Conservation (phyloP, 92 coral and sea anemone species). For the Paramuricea clavata region DNA sequence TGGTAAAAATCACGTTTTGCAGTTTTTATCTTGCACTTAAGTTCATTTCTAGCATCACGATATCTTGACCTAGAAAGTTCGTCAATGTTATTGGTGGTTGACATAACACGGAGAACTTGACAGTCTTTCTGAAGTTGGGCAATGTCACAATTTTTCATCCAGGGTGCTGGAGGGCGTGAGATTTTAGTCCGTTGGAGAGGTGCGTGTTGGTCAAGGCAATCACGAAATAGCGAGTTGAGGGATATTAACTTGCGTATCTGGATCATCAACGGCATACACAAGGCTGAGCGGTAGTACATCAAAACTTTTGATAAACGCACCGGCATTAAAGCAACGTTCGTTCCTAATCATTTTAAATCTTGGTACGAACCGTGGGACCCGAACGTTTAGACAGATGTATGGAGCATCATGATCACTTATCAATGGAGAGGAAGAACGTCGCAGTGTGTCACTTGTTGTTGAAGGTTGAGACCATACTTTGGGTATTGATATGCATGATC, state of each 20-base stretch:
- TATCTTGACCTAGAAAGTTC: neutral
- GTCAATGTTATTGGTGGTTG: neutral
- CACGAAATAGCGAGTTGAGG: slow-evolving; percentile 39
- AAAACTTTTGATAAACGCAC: slow-evolving; percentile 22
- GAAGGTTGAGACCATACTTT: too few species aligned
- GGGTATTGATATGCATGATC: too few species aligned
- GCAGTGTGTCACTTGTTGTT: slow-evolving; percentile 51
- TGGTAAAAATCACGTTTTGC: neutral
- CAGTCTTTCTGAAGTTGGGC: neutral
- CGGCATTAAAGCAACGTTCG: slow-evolving; percentile 20
- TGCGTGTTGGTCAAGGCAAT: slow-evolving; percentile 45
- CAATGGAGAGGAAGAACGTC: slow-evolving; percentile 46
- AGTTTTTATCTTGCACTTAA: neutral
- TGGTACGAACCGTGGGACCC: slow-evolving; percentile 35
- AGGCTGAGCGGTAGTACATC: slow-evolving; percentile 39
- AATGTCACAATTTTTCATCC: slow-evolving; percentile 45
- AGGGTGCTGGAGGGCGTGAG: slow-evolving; percentile 54
- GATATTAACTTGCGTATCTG: slow-evolving; percentile 25
- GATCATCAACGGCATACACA: slow-evolving; percentile 28
- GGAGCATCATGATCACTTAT: slow-evolving; percentile 58
- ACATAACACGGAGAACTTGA: slow-evolving; percentile 13
- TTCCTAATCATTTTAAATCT: slow-evolving; percentile 32
- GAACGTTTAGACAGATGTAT: slow-evolving; percentile 21
- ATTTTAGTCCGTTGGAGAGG: slow-evolving; percentile 45
- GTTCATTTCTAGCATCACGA: slow-evolving; percentile 13